Evolutionary conservation across 2,888 invertebrate species (phyloP).

Genomic region (Graphium colonna): DNA sequence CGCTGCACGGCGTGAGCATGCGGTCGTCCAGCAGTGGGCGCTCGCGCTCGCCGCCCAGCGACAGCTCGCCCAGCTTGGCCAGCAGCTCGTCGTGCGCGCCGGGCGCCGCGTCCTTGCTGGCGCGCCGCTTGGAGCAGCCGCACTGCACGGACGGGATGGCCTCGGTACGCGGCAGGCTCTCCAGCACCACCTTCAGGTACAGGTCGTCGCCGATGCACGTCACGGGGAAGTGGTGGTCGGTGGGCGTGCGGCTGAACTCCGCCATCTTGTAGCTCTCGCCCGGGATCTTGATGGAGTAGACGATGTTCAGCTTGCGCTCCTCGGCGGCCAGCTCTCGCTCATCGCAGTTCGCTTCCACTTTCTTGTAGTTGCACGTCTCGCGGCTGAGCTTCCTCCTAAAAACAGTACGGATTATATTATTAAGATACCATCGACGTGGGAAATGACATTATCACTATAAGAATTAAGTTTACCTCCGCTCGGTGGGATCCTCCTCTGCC

Average conservation of each 20-base stretch:
- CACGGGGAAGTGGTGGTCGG: constrained; percentile 86
- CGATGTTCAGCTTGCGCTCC: constrained; percentile 73
- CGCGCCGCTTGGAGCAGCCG: constrained; percentile 56
- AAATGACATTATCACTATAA: no score
- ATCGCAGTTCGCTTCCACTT: constrained; percentile 69
- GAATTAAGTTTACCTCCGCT: constrained; percentile 55
- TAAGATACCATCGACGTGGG: no score
- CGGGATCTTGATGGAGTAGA: constrained; percentile 85
- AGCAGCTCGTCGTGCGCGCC: constrained; percentile 58
- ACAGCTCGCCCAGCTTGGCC: constrained; percentile 69
- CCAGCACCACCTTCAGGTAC: constrained; percentile 80
- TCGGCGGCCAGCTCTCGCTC: constrained; percentile 46
- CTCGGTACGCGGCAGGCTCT: constrained; percentile 87
- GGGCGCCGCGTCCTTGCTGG: constrained; percentile 54
- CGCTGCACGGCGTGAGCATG: constrained; percentile 85
- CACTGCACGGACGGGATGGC: constrained; percentile 83
- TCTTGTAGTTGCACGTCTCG: constrained; percentile 72
- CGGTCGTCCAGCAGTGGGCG: constrained; percentile 86
- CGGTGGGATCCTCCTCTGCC: constrained; percentile 47
- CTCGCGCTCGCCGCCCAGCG: constrained; percentile 52
- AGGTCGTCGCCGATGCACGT: constrained; percentile 83
- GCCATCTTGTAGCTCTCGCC: constrained; percentile 80
- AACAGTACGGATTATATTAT: constrained; percentile 20
- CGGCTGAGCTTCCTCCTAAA: constrained; percentile 70
- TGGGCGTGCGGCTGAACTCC: constrained; percentile 78